These are phyloP conservation scores for Mellivora capensis DNA, from an alignment of 2,113 vertebrate species.

Conservation along the genomic window DNA sequence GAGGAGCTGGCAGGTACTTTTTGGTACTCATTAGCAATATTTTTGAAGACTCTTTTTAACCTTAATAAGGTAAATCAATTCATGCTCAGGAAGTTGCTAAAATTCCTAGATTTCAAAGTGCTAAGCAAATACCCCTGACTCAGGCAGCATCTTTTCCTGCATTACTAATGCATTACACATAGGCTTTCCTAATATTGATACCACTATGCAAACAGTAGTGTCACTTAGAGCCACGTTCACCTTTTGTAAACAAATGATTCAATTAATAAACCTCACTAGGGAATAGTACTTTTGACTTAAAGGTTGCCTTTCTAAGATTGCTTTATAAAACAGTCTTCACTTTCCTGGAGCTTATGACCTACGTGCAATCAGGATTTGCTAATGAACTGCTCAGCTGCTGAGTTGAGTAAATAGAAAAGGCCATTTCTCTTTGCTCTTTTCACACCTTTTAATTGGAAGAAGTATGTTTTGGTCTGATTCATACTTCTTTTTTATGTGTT, in stretches of 20 bases:
- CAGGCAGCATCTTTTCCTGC: conserved; percentile 6
- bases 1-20: conserved; percentile 19
- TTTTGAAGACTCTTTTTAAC: conserved; percentile 65
- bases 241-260: conserved; percentile 77
- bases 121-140: conserved; percentile 59
- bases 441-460: conserved; percentile 78
- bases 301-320: conserved; percentile 63
- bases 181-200: conserved; percentile 53
- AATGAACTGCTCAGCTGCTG: conserved; percentile 65
- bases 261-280: conserved; percentile 68
- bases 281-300: conserved; percentile 69
- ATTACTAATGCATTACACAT: conserved; percentile 56
- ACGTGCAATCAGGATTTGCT: conserved; percentile 61
- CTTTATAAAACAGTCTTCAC: conserved; percentile 66
- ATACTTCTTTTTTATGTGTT: conserved; percentile 76
- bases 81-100: conserved; percentile 49
- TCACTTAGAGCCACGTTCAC: conserved; percentile 48
- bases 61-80: conserved; percentile 65
- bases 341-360: conserved; percentile 45
- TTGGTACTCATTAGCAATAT: conserved; percentile 61
- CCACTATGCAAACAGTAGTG: conserved; percentile 69
- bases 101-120: conserved; percentile 59
- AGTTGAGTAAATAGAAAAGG: conserved; percentile 73
- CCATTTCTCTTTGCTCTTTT: conserved; percentile 80
- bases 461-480: conserved; percentile 78